These are phyloP conservation scores for Chroicocephalus ridibundus DNA, from an alignment of 2,113 vertebrate genomes.

Conservation along the genomic window DNA sequence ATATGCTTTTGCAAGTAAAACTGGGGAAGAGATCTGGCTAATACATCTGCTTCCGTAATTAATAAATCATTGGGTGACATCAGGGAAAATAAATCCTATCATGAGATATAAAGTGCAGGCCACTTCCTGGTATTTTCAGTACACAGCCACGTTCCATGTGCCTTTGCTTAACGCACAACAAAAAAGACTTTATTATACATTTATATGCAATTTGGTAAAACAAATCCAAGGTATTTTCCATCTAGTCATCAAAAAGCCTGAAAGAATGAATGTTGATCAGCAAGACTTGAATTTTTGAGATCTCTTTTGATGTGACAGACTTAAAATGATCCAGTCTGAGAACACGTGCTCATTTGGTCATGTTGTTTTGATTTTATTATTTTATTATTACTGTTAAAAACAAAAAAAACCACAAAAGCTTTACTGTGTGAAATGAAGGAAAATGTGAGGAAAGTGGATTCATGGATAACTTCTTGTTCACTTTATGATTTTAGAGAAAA, in stretches of 20 bases:
- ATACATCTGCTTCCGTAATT: background rate
- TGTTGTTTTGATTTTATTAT: background rate
- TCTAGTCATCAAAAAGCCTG: background rate
- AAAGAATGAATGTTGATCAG: background rate
- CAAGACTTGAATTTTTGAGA: background rate
- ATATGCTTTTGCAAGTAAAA: background rate
- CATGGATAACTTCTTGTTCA: background rate
- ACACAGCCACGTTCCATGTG: background rate
- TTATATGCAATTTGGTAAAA: background rate
- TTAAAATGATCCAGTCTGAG: background rate
- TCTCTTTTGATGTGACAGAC: background rate
- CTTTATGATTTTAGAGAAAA: conserved; percentile 54
- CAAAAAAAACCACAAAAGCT: background rate
- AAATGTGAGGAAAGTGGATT: conserved; percentile 19
- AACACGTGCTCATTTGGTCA: background rate
- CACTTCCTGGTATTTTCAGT: background rate
- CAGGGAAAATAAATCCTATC: background rate
- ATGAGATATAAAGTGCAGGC: background rate
- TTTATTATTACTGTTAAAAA: background rate
- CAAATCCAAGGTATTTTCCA: background rate
- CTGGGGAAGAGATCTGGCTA: background rate
- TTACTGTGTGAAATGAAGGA: conserved; percentile 29
- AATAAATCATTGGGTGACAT: background rate
- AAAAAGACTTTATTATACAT: background rate
- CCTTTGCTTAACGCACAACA: background rate